Base-by-base conservation (phyloP, 2,888 invertebrate genomes). In the Salpingus planirostris region DNA sequence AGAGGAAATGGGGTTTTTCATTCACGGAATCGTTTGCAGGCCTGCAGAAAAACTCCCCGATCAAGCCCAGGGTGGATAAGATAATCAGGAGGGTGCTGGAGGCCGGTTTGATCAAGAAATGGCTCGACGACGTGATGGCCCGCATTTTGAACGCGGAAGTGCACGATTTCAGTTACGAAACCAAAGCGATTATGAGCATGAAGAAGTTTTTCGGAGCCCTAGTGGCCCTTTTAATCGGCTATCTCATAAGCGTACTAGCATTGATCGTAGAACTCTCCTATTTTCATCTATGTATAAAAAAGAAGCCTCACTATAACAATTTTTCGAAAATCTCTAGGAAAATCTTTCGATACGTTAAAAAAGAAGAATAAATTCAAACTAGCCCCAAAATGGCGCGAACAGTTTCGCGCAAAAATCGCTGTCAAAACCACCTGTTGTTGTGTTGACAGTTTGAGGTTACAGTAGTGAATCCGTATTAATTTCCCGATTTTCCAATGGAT, bases 191-290 rank as follows among this genome's bases (percentile, higher is more conserved):
- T 8, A 83, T 88, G 71, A 78, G 82, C 61, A 67, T 87, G 45
- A 73, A 72, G 43, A 88, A 88, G 55, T 70, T 88, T 24, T 82
- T 82, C 57, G 85, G 84, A 24, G 85, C 81, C 2, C 70, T 87
- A 40, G 72, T 84, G 21, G 81, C 80, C 3, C 58, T 88, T n/a
- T 70, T 63, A 2, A 68, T 78, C 26, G 88, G 88, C 1, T 85
- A 81, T 52, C 57, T 70, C 11, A 38, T 80, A 2, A 74, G 81
- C 43, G 47, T 71, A 1, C 13, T 74, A 0, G 66, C 68, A 15
- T 57, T 87, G 0, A 46, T 76, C 2, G 65, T 63, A 0, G 88
- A 88, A 64, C 55, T 74, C 13, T 49, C 78, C 32, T 71, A 87
- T 56, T 87, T 83, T 74, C 69, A 74, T 43, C 69, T 70, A n/a